Percentiles rank a stretch among this genome's conserved stretches.
Evolutionary conservation across 1,140 invertebrate species (phyloP).

Genomic region (Drosophila albomicans): DNA sequence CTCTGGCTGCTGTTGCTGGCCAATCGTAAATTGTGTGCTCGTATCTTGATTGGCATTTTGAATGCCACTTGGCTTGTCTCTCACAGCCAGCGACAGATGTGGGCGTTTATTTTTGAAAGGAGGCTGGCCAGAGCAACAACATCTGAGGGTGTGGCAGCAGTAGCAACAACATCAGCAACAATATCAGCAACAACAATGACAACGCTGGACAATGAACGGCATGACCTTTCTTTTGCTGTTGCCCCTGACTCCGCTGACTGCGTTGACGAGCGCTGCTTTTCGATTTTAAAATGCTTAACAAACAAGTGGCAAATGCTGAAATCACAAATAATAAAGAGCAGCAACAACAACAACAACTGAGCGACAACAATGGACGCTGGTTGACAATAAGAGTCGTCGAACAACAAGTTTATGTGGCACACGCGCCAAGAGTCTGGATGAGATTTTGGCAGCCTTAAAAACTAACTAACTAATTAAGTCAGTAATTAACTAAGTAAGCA

Average conservation of each 20-base stretch:
- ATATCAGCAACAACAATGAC: conserved; percentile 37
- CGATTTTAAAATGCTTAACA: conserved; percentile 69
- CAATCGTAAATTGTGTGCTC: conserved; percentile 68
- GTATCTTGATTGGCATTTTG: conserved; percentile 57
- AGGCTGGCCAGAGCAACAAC: neutral
- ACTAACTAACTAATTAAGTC: conserved; percentile 28
- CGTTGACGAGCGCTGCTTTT: conserved; percentile 53
- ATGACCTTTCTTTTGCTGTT: conserved; percentile 57
- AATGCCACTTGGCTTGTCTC: conserved; percentile 54
- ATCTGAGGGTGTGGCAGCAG: conserved; percentile 3
- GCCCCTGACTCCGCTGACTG: conserved; percentile 1
- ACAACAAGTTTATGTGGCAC: conserved; percentile 69
- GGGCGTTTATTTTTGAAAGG: conserved; percentile 31
- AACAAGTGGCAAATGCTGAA: conserved; percentile 68
- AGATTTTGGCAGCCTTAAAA: conserved; percentile 35
- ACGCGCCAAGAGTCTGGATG: conserved; percentile 71
- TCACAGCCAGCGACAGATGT: conserved; percentile 43
- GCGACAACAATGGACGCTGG: conserved; percentile 29
- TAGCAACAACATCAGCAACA: neutral
- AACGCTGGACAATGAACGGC: conserved; percentile 65
- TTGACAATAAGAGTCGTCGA: conserved; percentile 3
- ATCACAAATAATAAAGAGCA: conserved; percentile 48
- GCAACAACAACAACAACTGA: conserved; percentile 29
- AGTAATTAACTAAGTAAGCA: conserved; percentile 8
- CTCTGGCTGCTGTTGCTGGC: conserved; percentile 40